Conservation (phyloP, 2,113 vertebrate genomes). For the Lates calcarifer region DNA sequence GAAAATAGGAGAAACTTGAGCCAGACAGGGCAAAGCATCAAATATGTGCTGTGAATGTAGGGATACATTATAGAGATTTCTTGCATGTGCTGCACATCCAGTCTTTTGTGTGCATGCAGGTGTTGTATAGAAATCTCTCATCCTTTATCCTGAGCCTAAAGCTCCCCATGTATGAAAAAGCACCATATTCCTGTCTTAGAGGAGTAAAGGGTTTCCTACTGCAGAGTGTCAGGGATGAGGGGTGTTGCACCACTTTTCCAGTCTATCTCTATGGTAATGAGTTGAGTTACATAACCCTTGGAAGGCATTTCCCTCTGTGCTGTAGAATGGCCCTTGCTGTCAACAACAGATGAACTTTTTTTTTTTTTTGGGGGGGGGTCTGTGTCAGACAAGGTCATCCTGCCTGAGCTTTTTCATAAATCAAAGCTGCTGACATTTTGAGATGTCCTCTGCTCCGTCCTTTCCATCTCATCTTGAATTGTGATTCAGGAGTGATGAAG, state of each 20-base stretch:
- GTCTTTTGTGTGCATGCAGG: not conserved
- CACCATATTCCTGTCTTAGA: not conserved
- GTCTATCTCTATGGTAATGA: conserved; percentile 62
- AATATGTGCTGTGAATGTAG: conserved; percentile 23
- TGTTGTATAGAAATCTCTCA: conserved; percentile 5
- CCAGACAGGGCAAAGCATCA: conserved; percentile 14
- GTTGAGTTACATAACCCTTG: conserved; percentile 57
- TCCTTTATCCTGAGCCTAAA: not conserved
- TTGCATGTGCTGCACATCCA: not conserved
- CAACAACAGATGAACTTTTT: conserved; percentile 26
- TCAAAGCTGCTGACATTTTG: conserved; percentile 18
- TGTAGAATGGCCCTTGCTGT: conserved; percentile 41
- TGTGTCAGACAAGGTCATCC: conserved; percentile 38
- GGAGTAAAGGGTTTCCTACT: conserved; percentile 25
- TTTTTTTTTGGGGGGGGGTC: not conserved
- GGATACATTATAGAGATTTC: not conserved
- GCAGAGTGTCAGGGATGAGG: conserved; percentile 47
- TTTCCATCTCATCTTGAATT: conserved; percentile 2
- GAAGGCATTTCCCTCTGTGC: conserved; percentile 27
- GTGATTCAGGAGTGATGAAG: conserved; percentile 20
- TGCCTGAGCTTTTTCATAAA: conserved; percentile 9
- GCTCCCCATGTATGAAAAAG: not conserved
- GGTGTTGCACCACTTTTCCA: conserved; percentile 33
- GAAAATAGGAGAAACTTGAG: conserved; percentile 19
- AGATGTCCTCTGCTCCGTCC: conserved; percentile 7